Percentiles rank a stretch among this genome's conserved stretches.
These are phyloP conservation scores for Mobula birostris DNA, from an alignment of 2,113 vertebrate genomes.

Conservation along the genomic window DNA sequence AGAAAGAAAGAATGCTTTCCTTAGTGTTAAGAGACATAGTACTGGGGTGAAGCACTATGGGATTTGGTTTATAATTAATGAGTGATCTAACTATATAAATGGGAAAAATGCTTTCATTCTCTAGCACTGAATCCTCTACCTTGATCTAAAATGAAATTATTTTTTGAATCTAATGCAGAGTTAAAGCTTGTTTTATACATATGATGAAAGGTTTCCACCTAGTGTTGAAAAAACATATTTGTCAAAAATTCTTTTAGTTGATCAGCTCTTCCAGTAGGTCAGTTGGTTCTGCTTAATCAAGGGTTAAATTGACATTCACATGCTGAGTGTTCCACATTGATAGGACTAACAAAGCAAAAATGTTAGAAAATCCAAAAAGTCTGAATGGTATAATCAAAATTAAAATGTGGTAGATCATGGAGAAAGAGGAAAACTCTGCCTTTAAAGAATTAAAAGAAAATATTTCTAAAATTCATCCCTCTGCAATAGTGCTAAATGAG, in stretches of 20 bases:
- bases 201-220: constrained; percentile 25
- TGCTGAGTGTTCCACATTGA: not conserved
- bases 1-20: not conserved
- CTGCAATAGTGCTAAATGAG: too few species aligned
- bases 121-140: not conserved
- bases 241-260: not conserved
- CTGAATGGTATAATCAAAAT: not conserved
- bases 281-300: not conserved
- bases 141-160: not conserved
- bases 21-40: not conserved
- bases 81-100: not conserved
- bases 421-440: not conserved
- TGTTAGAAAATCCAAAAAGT: not conserved
- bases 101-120: not conserved
- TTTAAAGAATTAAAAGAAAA: not conserved
- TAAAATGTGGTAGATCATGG: not conserved
- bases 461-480: too few species aligned
- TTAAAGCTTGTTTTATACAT: not conserved
- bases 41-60: not conserved
- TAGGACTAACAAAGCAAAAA: not conserved
- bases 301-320: not conserved
- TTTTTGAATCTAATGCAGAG: not conserved
- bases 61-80: not conserved
- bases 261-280: not conserved
- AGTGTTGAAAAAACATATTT: not conserved